These are phyloP conservation scores for Equus quagga DNA, from an alignment of 2,113 vertebrate genomes.

Conservation along the genomic window DNA sequence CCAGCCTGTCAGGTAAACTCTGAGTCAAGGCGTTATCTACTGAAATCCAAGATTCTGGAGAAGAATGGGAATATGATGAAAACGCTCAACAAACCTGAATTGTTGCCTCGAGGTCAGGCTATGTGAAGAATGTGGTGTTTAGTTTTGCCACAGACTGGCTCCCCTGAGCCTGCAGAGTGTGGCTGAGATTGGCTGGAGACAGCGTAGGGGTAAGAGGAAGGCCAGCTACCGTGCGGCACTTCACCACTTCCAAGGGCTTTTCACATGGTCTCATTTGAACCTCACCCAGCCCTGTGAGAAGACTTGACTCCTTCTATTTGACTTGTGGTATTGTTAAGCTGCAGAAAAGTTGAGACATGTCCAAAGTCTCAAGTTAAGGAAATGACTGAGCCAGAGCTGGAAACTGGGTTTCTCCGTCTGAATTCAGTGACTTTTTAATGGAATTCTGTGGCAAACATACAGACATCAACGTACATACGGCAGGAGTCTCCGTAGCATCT, in stretches of 20 bases:
- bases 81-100: conserved; percentile 20
- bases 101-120: background rate
- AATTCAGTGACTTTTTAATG: background rate
- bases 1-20: conserved; percentile 44
- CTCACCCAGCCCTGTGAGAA: background rate
- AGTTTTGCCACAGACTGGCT: background rate
- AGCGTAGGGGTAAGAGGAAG: background rate
- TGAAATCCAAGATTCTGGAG: conserved; percentile 53
- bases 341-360: background rate
- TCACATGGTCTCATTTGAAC: background rate
- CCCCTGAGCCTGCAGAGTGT: background rate
- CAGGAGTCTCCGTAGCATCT: background rate
- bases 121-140: background rate
- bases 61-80: background rate
- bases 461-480: background rate
- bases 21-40: conserved; percentile 12
- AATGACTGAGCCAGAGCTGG: background rate
- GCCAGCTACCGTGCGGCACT: background rate
- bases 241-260: background rate
- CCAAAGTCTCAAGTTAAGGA: background rate
- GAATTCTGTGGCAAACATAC: background rate
- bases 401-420: background rate
- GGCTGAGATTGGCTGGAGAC: background rate
- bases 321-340: background rate
- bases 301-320: background rate